Evolutionary conservation across 2,888 invertebrate species (phyloP).

Genomic region (Brachypalpus laphriformis): DNA sequence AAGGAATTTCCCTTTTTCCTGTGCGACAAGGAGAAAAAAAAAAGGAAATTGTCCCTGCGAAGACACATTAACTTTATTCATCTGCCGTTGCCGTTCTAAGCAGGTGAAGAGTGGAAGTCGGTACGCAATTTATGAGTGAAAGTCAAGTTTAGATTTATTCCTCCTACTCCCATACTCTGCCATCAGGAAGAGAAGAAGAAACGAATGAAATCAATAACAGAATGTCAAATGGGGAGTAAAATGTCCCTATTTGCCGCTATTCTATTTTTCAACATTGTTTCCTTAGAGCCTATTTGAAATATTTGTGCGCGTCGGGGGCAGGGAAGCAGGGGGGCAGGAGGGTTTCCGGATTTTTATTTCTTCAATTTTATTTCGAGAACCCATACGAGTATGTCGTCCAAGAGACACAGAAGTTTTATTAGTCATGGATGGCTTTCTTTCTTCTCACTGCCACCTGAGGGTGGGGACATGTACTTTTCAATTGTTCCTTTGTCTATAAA

Average conservation of each 20-base stretch:
- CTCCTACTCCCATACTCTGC: neutral
- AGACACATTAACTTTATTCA: neutral
- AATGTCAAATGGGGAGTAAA: slow-evolving; percentile 18
- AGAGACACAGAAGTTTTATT: too few relatives aligned
- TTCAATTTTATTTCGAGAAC: too few relatives aligned
- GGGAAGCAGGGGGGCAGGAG: too few relatives aligned
- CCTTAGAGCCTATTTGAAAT: too few relatives aligned
- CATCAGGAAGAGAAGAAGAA: neutral
- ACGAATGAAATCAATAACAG: slow-evolving; percentile 1
- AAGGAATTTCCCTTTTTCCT: neutral
- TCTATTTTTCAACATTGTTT: neutral
- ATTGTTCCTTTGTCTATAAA: too few relatives aligned
- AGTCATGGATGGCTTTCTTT: too few relatives aligned
- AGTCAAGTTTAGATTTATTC: slow-evolving; percentile 9
- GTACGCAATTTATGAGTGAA: slow-evolving; percentile 6
- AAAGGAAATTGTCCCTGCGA: neutral
- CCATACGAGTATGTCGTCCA: too few relatives aligned
- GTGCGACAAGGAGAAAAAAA: neutral
- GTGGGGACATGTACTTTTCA: too few relatives aligned
- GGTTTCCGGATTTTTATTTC: too few relatives aligned
- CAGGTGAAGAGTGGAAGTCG: neutral
- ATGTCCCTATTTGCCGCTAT: neutral
- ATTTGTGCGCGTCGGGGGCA: too few relatives aligned
- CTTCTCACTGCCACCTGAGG: too few relatives aligned
- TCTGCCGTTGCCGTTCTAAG: neutral